Conservation (phyloP, 2,888 invertebrate genomes). For the Chymomyza procnemis region DNA sequence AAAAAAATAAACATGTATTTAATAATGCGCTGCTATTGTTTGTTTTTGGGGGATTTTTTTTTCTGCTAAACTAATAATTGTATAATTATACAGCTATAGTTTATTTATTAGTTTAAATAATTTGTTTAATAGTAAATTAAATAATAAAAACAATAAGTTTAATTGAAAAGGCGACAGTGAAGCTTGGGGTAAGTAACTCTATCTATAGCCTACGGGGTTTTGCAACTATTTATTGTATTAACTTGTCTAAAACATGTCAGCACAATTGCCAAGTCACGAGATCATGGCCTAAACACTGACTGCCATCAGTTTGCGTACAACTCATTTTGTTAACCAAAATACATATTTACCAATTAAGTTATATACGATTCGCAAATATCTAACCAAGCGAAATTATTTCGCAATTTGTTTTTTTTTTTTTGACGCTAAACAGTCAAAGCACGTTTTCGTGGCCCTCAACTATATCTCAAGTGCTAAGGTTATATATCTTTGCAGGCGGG, state of each 20-base stretch:
- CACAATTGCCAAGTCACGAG: not conserved
- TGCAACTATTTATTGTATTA: not conserved
- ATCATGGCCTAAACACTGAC: not conserved
- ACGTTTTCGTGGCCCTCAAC: not conserved
- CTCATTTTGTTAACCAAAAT: not conserved
- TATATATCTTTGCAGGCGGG: not conserved
- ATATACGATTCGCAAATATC: not conserved
- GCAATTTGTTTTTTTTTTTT: too few relatives aligned
- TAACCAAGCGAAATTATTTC: not conserved
- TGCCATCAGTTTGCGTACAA: not conserved
- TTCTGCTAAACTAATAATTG: not conserved
- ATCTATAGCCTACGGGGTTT: too few relatives aligned
- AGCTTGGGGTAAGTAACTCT: too few relatives aligned
- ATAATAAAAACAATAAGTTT: not conserved
- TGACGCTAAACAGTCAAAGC: not conserved
- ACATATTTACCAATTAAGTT: not conserved
- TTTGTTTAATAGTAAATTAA: not conserved
- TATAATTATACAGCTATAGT: not conserved
- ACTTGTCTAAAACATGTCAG: not conserved
- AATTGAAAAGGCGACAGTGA: not conserved
- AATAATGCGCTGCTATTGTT: not conserved
- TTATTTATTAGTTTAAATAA: not conserved
- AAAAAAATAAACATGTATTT: not conserved
- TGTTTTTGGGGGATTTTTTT: slow-evolving; percentile 16
- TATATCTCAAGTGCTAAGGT: not conserved